phyloP scores from a whole-genome alignment of 2,113 vertebrate species.

The Apteryx mantelli region DNA sequence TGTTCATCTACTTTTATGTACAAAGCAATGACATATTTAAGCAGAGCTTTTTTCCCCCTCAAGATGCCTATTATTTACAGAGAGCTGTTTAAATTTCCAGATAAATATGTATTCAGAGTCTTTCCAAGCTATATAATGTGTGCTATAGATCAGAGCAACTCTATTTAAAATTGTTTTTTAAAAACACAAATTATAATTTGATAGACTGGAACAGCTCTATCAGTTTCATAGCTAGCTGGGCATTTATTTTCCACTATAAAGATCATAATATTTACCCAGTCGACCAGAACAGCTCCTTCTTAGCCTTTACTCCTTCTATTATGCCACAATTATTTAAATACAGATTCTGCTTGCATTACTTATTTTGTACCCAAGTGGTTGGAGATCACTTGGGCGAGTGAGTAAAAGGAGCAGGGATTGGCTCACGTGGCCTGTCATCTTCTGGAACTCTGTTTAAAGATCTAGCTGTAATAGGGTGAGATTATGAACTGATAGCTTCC shows the following conservation, averaged over 20 bases:
- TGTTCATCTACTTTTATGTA: background rate
- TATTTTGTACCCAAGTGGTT: conserved; percentile 28
- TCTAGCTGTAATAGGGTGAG: background rate
- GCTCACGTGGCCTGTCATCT: conserved; percentile 6
- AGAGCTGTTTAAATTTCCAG: background rate
- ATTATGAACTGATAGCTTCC: background rate
- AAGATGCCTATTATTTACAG: background rate
- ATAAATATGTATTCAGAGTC: conserved; percentile 30
- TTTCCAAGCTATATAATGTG: conserved; percentile 29
- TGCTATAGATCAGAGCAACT: conserved; percentile 33
- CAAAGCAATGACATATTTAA: conserved; percentile 7
- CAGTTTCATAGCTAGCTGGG: conserved; percentile 53
- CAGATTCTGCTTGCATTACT: conserved; percentile 22
- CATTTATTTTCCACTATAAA: conserved; percentile 67
- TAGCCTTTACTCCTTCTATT: conserved; percentile 62
- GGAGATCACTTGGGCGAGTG: conserved; percentile 30
- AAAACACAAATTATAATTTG: conserved; percentile 48
- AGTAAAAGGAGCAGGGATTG: conserved; percentile 39
- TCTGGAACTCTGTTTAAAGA: conserved; percentile 1
- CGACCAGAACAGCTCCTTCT: conserved; percentile 67
- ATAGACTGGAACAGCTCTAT: conserved; percentile 59
- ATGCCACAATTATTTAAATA: conserved; percentile 69
- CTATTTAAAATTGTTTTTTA: conserved; percentile 50
- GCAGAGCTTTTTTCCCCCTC: background rate
- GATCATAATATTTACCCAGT: conserved; percentile 64